Conservation (phyloP, 1,140 invertebrate species). For the Drosophila neocordata region DNA sequence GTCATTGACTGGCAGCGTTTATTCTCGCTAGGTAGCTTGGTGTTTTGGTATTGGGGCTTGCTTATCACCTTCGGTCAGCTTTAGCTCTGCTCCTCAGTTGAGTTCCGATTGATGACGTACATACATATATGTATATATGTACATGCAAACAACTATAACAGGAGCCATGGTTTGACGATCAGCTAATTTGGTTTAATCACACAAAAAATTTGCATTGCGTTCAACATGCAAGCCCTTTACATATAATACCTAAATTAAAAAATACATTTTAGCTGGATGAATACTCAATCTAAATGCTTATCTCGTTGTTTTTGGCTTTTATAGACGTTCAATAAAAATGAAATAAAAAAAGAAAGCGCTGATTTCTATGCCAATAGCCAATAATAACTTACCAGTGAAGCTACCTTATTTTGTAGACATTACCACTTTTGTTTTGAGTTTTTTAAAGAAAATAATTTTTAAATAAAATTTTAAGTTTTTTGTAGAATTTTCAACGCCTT, state of each 20-base stretch:
- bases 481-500: conserved; percentile 19
- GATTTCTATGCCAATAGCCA: neutral
- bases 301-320: conserved; percentile 27
- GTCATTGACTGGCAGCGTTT: conserved; percentile 65
- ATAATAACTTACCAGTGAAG: neutral
- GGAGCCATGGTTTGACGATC: conserved; percentile 39
- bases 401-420: neutral
- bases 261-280: too few relatives aligned
- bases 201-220: conserved; percentile 12
- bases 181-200: conserved; percentile 33
- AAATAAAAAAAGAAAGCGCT: neutral
- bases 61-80: conserved; percentile 48
- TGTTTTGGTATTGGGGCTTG: conserved; percentile 23
- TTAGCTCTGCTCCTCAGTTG: conserved; percentile 35
- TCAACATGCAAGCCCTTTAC: conserved; percentile 16
- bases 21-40: conserved; percentile 47
- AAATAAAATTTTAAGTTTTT: neutral
- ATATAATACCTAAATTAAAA: neutral
- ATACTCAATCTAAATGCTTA: conserved; percentile 23
- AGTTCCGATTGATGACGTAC: conserved; percentile 58
- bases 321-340: conserved; percentile 6
- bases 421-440: too few relatives aligned
- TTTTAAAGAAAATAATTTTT: neutral
- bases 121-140: neutral
- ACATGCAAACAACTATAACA: conserved; percentile 23